Evolutionary conservation across 2,797 vertebrate genomes (phyloP).

Genomic region (Pterois miles): DNA sequence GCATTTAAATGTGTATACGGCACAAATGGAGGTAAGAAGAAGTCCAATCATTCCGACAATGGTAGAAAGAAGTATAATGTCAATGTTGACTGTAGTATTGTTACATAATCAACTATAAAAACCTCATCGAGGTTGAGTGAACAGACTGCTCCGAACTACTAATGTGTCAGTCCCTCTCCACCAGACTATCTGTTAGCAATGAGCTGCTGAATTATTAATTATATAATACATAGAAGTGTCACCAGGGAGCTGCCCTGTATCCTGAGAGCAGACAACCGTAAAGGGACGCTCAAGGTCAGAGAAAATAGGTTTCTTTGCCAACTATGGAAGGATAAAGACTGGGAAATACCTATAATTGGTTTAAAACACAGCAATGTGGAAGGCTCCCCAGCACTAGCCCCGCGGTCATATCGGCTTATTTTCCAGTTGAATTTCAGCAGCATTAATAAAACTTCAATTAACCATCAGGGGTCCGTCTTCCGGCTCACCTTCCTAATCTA

Average conservation of each 20-base stretch:
- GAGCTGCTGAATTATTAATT: slow-evolving; percentile 84
- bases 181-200: slow-evolving; percentile 75
- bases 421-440: slow-evolving; percentile 75
- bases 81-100: slow-evolving; percentile 29
- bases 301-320: slow-evolving; percentile 77
- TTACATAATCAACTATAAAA: slow-evolving; percentile 66
- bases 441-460: slow-evolving; percentile 84
- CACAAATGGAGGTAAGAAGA: neutral
- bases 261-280: slow-evolving; percentile 74
- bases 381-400: slow-evolving; percentile 66
- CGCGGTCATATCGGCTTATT: slow-evolving; percentile 71
- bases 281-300: slow-evolving; percentile 82
- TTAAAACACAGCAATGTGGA: slow-evolving; percentile 74
- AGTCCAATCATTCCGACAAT: neutral
- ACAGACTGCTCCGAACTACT: slow-evolving; percentile 62
- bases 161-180: slow-evolving; percentile 64
- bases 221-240: slow-evolving; percentile 80
- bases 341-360: slow-evolving; percentile 82
- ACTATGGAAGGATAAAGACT: slow-evolving; percentile 71
- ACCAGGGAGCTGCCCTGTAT: slow-evolving; percentile 70
- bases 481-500: slow-evolving; percentile 71
- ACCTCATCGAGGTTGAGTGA: slow-evolving; percentile 61
- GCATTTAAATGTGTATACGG: neutral
- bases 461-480: slow-evolving; percentile 76
- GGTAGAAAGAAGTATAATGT: neutral